Evolutionary conservation across 1,140 invertebrate species (phyloP).

Genomic region (Conus betulinus): DNA sequence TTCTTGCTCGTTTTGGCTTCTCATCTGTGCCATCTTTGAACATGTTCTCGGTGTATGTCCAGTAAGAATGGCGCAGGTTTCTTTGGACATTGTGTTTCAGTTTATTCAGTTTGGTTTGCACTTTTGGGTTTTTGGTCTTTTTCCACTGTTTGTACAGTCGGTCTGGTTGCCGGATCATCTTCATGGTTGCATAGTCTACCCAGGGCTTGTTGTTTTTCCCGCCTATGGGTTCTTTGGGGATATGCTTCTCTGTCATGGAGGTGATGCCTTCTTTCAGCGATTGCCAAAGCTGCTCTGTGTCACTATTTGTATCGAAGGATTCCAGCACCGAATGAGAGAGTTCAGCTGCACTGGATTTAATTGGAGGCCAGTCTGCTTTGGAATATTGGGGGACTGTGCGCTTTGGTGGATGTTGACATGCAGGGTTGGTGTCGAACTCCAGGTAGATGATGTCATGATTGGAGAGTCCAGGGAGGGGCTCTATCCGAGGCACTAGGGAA

Average conservation of each 20-base stretch:
- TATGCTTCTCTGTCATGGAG: background rate
- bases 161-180: background rate
- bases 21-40: background rate
- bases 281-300: too few species aligned
- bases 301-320: too few species aligned
- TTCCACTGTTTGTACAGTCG: background rate
- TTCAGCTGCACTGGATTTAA: too few species aligned
- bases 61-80: background rate
- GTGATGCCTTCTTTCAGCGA: too few species aligned
- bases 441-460: background rate
- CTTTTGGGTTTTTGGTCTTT: background rate
- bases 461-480: background rate
- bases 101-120: background rate
- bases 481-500: background rate
- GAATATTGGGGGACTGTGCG: too few species aligned
- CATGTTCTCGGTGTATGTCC: background rate
- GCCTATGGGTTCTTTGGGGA: background rate
- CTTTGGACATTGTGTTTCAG: background rate
- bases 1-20: background rate
- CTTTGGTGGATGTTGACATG: too few species aligned
- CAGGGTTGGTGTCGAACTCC: background rate
- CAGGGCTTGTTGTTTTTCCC: background rate
- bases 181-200: background rate
- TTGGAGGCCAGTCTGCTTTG: too few species aligned
- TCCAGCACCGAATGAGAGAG: too few species aligned